These are phyloP conservation scores for Idaea aversata DNA, from an alignment of 2,888 invertebrate genomes.

Conservation along the genomic window DNA sequence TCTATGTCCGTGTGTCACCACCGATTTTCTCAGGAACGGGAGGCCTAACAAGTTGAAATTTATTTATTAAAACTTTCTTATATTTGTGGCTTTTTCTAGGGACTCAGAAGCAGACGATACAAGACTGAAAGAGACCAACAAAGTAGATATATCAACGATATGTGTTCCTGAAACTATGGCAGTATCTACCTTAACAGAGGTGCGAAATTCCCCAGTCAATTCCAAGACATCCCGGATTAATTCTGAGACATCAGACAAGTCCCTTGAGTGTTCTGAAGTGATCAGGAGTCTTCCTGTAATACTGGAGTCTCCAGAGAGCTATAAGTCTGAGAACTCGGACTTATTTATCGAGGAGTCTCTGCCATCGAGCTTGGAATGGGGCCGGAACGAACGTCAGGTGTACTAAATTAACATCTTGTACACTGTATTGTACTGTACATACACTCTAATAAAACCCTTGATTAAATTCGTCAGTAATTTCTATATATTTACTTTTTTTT, in stretches of 20 bases:
- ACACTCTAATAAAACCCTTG: slow-evolving; percentile 8
- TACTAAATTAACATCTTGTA: slow-evolving; percentile 45
- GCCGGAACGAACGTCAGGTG: slow-evolving; percentile 75
- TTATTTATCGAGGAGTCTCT: slow-evolving; percentile 94
- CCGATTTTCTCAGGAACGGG: too few species aligned
- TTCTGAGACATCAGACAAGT: neutral
- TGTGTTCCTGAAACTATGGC: slow-evolving; percentile 74
- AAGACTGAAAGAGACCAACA: slow-evolving; percentile 40
- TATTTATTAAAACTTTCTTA: neutral
- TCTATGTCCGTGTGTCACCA: too few species aligned
- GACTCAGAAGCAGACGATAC: slow-evolving; percentile 87
- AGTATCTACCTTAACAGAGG: slow-evolving; percentile 81
- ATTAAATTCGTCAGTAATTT: neutral
- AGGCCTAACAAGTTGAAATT: too few species aligned
- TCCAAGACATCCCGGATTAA: neutral
- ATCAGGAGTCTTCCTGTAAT: slow-evolving; percentile 39
- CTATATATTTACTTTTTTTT: neutral
- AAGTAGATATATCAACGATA: slow-evolving; percentile 59
- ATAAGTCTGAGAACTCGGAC: slow-evolving; percentile 83
- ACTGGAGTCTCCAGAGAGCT: slow-evolving; percentile 43
- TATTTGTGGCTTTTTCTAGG: slow-evolving; percentile 60
- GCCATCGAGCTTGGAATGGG: slow-evolving; percentile 90
- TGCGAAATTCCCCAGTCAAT: slow-evolving; percentile 46
- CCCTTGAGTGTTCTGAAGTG: neutral
- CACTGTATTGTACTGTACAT: slow-evolving; percentile 12